A percentile compares a stretch with the other conserved stretches of the same genome.
Evolutionary conservation across 2,888 invertebrate species (phyloP).

Genomic region (Catonia carolina): DNA sequence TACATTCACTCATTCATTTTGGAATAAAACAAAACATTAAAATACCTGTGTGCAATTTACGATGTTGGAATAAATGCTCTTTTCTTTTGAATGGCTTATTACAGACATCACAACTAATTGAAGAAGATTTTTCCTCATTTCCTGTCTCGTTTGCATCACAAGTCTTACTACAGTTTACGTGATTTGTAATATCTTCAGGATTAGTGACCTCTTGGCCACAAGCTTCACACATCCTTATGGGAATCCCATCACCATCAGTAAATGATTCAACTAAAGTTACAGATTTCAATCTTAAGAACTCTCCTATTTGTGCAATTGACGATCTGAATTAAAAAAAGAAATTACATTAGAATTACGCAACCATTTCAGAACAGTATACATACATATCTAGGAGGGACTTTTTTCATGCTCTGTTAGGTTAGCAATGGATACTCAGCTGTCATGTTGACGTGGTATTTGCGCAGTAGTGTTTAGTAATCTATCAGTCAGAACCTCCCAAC

Average conservation of each 20-base stretch:
- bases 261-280: slow-evolving; percentile 26
- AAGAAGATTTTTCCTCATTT: slow-evolving; percentile 15
- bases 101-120: slow-evolving; percentile 52
- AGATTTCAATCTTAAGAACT: slow-evolving; percentile 37
- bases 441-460: too few relatives aligned
- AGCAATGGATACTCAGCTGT: too few relatives aligned
- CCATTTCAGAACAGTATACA: too few relatives aligned
- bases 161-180: slow-evolving; percentile 18
- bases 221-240: slow-evolving; percentile 12
- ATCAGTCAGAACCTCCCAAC: too few relatives aligned
- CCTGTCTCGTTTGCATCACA: slow-evolving; percentile 13
- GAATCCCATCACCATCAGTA: too few relatives aligned
- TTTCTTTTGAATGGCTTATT: slow-evolving; percentile 59
- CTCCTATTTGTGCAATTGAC: slow-evolving; percentile 36
- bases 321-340: slow-evolving; percentile 26
- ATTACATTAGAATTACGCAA: too few relatives aligned
- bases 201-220: slow-evolving; percentile 27
- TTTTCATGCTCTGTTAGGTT: too few relatives aligned
- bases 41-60: slow-evolving; percentile 58
- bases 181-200: slow-evolving; percentile 24
- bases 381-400: too few relatives aligned
- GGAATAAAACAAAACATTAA: too few relatives aligned
- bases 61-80: slow-evolving; percentile 61
- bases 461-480: too few relatives aligned
- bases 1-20: too few relatives aligned